Evolutionary conservation across 30 jellyfish, hydroid and myxozoan species (phyloP).

Genomic region (Calvadosia cruxmelitensis): DNA sequence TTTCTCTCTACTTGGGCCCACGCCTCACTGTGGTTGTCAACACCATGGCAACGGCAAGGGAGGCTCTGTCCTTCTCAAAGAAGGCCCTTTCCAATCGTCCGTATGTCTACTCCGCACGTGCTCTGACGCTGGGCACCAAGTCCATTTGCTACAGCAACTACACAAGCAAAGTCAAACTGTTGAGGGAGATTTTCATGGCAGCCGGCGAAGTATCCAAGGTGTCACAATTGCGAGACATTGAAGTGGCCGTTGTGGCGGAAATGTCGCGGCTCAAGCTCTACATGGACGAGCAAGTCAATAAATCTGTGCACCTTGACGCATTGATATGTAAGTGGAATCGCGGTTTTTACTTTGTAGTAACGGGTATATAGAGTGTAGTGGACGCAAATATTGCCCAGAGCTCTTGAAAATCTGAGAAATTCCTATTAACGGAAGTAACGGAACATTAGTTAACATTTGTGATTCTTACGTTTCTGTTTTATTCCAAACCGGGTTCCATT

Average conservation of each 20-base stretch:
- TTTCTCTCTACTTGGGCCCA: not conserved
- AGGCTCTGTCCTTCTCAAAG: not conserved
- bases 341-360: too few species aligned
- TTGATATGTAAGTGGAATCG: not conserved
- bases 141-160: not conserved
- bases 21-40: not conserved
- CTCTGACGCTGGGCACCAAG: not conserved
- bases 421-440: too few species aligned
- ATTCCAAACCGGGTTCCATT: too few species aligned
- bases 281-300: not conserved
- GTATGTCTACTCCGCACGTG: not conserved
- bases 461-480: too few species aligned
- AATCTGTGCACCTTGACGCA: not conserved
- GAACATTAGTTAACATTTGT: too few species aligned
- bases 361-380: too few species aligned
- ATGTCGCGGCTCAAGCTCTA: not conserved
- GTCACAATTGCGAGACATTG: not conserved
- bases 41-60: not conserved
- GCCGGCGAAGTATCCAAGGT: not conserved
- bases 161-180: too few species aligned
- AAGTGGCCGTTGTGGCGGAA: not conserved
- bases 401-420: too few species aligned
- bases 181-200: not conserved
- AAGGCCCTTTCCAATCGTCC: not conserved
- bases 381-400: too few species aligned